These are phyloP conservation scores for Poecile montanus DNA, from an alignment of 2,797 vertebrate species.

Conservation along the genomic window DNA sequence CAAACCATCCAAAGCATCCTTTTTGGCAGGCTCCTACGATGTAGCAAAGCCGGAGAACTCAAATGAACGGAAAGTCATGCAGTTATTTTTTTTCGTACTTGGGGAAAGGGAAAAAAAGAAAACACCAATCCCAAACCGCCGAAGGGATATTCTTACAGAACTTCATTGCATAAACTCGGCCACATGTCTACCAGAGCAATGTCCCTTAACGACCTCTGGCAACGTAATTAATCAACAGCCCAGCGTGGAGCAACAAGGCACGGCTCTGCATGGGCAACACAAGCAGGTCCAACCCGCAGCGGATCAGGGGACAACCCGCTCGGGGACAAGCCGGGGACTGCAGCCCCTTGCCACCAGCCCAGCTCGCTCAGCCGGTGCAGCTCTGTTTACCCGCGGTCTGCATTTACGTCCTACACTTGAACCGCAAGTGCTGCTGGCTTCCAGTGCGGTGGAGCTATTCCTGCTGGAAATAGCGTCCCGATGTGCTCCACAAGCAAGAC, in stretches of 20 bases:
- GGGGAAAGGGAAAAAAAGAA: slow-evolving; percentile 57
- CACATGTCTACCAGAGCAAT: slow-evolving; percentile 50
- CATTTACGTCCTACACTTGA: slow-evolving; percentile 53
- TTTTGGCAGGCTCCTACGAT: slow-evolving; percentile 71
- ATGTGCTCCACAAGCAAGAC: background rate
- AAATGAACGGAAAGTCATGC: slow-evolving; percentile 70
- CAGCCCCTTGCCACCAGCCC: background rate
- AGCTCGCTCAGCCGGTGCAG: background rate
- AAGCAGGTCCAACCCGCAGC: background rate
- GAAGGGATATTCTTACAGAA: slow-evolving; percentile 64
- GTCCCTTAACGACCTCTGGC: slow-evolving; percentile 58
- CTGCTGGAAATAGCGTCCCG: slow-evolving; percentile 37
- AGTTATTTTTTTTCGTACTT: slow-evolving; percentile 70
- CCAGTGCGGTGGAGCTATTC: slow-evolving; percentile 40
- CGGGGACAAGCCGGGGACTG: background rate
- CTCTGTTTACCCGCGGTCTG: slow-evolving; percentile 70
- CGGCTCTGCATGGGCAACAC: background rate
- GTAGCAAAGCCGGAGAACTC: slow-evolving; percentile 75
- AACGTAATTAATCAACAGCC: slow-evolving; percentile 21
- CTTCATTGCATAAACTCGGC: slow-evolving; percentile 56
- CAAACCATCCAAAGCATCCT: slow-evolving; percentile 74
- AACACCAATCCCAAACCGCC: slow-evolving; percentile 56
- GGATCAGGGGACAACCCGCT: background rate
- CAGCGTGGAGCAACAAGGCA: slow-evolving; percentile 1
- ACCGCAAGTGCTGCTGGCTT: slow-evolving; percentile 53